A percentile compares a stretch with the other conserved stretches of the same genome.
Evolutionary conservation across 92 coral and sea anemone species (phyloP).

Genomic region (Isaurus tuberculatus): DNA sequence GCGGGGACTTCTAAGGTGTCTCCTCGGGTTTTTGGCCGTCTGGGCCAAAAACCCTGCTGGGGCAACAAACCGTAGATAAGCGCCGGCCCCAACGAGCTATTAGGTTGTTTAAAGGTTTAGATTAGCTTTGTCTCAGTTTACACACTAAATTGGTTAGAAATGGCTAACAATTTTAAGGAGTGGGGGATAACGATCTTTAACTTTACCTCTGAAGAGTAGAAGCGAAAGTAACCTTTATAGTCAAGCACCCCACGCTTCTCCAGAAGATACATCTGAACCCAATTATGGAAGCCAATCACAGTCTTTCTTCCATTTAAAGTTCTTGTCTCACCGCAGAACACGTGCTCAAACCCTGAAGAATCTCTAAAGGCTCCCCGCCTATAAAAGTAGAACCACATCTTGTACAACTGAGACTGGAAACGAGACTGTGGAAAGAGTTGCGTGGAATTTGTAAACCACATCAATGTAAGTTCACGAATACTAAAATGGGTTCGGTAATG

Average conservation of each 20-base stretch:
- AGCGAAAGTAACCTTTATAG: conserved; percentile 43
- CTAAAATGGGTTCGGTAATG: too few relatives aligned
- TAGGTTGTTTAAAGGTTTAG: too few relatives aligned
- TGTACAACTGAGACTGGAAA: conserved; percentile 49
- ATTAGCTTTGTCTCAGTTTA: too few relatives aligned
- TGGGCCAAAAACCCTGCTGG: too few relatives aligned
- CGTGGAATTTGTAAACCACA: neutral
- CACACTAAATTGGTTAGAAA: too few relatives aligned
- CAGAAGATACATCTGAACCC: conserved; percentile 55
- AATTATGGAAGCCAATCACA: conserved; percentile 55
- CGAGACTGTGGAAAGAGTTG: conserved; percentile 38
- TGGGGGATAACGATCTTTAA: too few relatives aligned
- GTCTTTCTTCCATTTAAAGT: neutral
- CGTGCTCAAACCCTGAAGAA: conserved; percentile 75
- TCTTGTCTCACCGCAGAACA: conserved; percentile 63
- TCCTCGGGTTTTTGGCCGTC: too few relatives aligned
- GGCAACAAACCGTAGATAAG: too few relatives aligned
- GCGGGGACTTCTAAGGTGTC: too few relatives aligned
- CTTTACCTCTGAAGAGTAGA: conserved; percentile 32
- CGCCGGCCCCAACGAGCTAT: too few relatives aligned
- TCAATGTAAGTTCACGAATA: too few relatives aligned
- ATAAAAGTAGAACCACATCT: conserved; percentile 70
- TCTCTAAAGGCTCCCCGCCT: conserved; percentile 58
- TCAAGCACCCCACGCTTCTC: conserved; percentile 40
- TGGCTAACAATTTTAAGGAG: too few relatives aligned